Percentiles rank a stretch among this genome's conserved stretches.
phyloP scores from a whole-genome alignment of 2,797 vertebrate genomes.

The Phaenicophaeus curvirostris region DNA sequence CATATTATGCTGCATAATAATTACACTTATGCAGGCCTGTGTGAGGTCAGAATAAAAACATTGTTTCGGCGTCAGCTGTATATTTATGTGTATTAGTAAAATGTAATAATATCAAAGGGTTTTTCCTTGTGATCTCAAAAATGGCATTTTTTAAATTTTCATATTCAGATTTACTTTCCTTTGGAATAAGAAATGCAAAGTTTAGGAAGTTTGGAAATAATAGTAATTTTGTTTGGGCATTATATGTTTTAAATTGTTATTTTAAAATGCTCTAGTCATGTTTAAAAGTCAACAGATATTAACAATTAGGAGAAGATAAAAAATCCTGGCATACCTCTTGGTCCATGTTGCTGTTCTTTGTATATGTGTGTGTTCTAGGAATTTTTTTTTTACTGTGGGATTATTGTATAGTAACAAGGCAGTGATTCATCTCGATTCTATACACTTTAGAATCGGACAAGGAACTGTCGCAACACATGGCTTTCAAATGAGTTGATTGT shows the following conservation, averaged over 20 bases:
- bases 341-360: neutral
- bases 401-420: neutral
- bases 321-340: neutral
- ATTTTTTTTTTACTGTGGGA: neutral
- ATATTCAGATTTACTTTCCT: neutral
- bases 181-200: neutral
- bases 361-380: neutral
- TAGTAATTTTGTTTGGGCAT: neutral
- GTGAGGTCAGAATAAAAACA: slow-evolving; percentile 42
- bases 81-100: neutral
- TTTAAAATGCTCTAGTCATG: neutral
- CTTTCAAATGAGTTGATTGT: slow-evolving; percentile 58
- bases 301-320: neutral
- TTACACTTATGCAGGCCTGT: neutral
- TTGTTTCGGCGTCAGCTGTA: neutral
- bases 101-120: neutral
- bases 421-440: neutral
- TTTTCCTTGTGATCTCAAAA: neutral
- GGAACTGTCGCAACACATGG: slow-evolving; percentile 56
- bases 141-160: neutral
- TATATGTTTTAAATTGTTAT: neutral
- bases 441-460: slow-evolving; percentile 25
- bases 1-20: slow-evolving; percentile 67
- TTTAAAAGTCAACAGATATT: neutral
- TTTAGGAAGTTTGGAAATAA: neutral